phyloP scores from a whole-genome alignment of 2,888 invertebrate species.

The Dryococelus australis region DNA sequence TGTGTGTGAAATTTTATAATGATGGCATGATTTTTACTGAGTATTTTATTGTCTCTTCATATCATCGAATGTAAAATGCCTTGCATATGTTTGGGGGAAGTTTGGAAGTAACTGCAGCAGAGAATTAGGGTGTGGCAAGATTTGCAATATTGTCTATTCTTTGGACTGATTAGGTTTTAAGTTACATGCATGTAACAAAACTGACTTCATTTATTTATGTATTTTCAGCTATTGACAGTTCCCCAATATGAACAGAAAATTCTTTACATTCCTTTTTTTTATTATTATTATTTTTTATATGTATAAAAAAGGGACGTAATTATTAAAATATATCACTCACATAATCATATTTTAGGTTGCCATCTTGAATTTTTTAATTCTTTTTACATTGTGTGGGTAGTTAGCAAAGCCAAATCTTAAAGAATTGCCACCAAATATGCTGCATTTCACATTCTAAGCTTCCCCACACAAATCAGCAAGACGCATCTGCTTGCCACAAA shows the following conservation, averaged over 20 bases:
- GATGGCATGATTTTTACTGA: neutral
- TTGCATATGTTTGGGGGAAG: neutral
- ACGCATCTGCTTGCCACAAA: neutral
- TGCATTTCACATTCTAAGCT: neutral
- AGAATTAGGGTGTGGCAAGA: no score
- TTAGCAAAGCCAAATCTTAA: neutral
- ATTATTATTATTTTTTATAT: no score
- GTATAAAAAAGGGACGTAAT: no score
- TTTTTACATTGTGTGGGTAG: neutral
- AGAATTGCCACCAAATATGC: neutral
- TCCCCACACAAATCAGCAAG: neutral
- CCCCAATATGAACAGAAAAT: no score
- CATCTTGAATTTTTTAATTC: neutral
- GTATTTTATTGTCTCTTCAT: neutral
- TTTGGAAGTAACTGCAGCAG: neutral
- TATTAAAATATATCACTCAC: no score
- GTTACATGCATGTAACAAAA: no score
- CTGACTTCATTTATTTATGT: no score
- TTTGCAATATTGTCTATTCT: no score
- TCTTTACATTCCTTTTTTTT: no score
- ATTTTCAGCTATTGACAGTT: no score
- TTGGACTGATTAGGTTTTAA: no score
- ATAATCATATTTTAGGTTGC: no score
- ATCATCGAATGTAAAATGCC: neutral
- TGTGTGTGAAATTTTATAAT: neutral